A percentile compares a stretch with the other conserved stretches of the same genome.
Evolutionary conservation across 2,113 vertebrate genomes (phyloP).

Genomic region (Nyctereutes procyonoides): DNA sequence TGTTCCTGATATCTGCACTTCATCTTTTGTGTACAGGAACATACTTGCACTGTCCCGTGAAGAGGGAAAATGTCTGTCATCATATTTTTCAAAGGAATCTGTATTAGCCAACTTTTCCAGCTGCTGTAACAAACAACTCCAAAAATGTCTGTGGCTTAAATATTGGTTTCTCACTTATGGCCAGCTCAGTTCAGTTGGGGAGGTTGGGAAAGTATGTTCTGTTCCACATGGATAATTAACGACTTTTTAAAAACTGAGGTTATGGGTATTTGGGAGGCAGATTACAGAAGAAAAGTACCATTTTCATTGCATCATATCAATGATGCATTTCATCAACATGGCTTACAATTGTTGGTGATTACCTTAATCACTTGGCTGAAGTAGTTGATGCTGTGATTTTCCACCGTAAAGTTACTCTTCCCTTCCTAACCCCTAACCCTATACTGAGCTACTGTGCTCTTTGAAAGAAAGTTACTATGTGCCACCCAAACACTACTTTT

Average conservation of each 20-base stretch:
- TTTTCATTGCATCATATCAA: neutral
- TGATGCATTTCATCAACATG: neutral
- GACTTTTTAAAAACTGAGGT: neutral
- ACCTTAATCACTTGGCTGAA: neutral
- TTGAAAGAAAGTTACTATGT: neutral
- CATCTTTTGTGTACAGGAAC: neutral
- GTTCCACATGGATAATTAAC: neutral
- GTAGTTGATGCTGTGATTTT: neutral
- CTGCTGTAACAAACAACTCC: neutral
- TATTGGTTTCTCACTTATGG: neutral
- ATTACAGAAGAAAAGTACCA: neutral
- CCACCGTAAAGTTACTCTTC: neutral
- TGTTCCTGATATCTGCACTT: neutral
- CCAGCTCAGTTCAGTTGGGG: neutral
- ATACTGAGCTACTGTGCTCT: neutral
- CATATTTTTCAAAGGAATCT: neutral
- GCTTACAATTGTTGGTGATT: neutral
- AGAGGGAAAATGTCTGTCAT: neutral
- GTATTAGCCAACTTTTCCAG: neutral
- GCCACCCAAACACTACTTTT: neutral
- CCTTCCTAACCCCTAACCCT: neutral
- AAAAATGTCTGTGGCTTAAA: neutral
- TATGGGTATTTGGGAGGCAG: neutral
- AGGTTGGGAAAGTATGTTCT: neutral
- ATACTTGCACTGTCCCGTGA: neutral